Percentiles rank a stretch among this genome's conserved stretches.
Conservation (phyloP, 2,888 invertebrate genomes). For the Pristionchus exspectatus region DNA sequence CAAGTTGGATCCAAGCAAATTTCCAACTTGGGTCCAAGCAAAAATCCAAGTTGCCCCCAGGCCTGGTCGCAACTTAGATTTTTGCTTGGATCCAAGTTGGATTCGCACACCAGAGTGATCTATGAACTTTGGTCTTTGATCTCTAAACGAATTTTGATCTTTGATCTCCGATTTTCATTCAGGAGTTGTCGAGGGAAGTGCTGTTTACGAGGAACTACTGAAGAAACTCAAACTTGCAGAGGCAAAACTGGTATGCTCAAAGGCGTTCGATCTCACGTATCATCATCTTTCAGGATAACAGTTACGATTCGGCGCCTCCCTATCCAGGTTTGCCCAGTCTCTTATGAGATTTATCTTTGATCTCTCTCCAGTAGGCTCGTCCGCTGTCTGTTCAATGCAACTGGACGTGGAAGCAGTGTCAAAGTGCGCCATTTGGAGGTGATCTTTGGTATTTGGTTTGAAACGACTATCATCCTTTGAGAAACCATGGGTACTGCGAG, state of each 20-base stretch:
- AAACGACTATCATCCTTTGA: neutral
- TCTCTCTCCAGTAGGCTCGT: constrained; percentile 26
- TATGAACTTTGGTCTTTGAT: constrained; percentile 11
- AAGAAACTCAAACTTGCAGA: constrained; percentile 46
- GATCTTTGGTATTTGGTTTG: constrained; percentile 21
- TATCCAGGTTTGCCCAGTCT: constrained; percentile 11
- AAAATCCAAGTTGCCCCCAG: no score
- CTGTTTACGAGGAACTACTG: constrained; percentile 16
- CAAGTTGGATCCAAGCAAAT: no score
- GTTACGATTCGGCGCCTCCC: constrained; percentile 12
- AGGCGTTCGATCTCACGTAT: neutral
- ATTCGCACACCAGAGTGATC: neutral
- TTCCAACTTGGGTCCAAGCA: no score
- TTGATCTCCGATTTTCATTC: neutral
- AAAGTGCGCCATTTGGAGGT: constrained; percentile 33
- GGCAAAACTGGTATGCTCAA: neutral
- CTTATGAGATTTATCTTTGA: constrained; percentile 11
- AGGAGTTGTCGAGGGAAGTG: constrained; percentile 35
- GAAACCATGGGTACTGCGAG: constrained; percentile 37
- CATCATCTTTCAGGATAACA: neutral
- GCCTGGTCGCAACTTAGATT: no score
- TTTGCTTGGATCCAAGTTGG: no score
- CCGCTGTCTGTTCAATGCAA: constrained; percentile 35
- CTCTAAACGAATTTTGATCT: neutral
- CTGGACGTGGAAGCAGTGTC: constrained; percentile 15